Percentiles rank a stretch among this genome's conserved stretches.
Conservation (phyloP, 1,140 invertebrate species). For the Pomacea maculata region DNA sequence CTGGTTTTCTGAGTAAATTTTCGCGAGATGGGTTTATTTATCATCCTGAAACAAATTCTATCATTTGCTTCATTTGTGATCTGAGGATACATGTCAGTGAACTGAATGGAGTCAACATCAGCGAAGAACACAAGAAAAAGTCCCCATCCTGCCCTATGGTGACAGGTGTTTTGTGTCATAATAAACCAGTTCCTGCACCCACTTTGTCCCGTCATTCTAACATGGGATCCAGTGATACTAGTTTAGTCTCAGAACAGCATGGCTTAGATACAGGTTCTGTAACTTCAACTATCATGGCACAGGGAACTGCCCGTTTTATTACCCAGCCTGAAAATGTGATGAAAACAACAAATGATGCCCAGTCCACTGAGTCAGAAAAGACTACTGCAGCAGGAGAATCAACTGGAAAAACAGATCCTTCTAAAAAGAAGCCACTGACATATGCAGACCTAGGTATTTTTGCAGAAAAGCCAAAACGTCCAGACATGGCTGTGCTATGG, state of each 20-base stretch:
- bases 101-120: constrained; percentile 1
- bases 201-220: too few species aligned
- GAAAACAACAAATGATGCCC: neutral
- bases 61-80: constrained; percentile 11
- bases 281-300: neutral
- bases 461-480: constrained; percentile 19
- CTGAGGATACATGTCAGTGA: neutral
- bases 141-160: constrained; percentile 2
- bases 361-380: neutral
- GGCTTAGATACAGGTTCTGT: neutral
- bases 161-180: neutral
- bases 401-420: neutral
- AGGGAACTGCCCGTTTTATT: neutral
- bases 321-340: neutral
- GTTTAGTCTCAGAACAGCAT: neutral
- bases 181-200: neutral
- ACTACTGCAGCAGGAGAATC: neutral
- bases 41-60: neutral
- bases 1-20: constrained; percentile 8
- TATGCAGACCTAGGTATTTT: constrained; percentile 14
- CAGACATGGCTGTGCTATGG: constrained; percentile 5
- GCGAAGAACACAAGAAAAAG: neutral
- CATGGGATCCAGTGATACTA: neutral
- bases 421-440: constrained; percentile 9
- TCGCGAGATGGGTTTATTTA: constrained; percentile 4